Conservation (phyloP, 2,888 invertebrate species). For the Spilarctia lutea region DNA sequence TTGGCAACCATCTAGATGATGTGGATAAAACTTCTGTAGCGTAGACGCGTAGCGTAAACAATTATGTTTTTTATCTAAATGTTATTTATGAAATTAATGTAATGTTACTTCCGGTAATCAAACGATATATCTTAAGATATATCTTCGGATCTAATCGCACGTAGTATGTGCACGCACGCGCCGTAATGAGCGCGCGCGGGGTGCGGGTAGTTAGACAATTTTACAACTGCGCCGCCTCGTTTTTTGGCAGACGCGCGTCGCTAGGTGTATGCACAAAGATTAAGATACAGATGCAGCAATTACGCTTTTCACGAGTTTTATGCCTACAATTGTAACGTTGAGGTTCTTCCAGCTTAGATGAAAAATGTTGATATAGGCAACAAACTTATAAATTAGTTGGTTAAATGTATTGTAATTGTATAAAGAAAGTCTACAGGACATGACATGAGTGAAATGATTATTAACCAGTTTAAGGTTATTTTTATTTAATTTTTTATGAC, state of each 20-base stretch:
- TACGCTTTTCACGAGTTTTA: constrained; percentile 4
- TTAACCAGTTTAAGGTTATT: too few species aligned
- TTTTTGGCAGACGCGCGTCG: constrained; percentile 83
- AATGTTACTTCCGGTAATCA: constrained; percentile 1
- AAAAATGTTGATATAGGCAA: not conserved
- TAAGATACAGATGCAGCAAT: constrained; percentile 52
- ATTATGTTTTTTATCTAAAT: not conserved
- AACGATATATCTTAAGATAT: constrained; percentile 53
- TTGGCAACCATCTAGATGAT: too few species aligned
- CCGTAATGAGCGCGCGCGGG: constrained; percentile 83
- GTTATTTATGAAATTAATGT: not conserved
- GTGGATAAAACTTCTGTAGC: too few species aligned
- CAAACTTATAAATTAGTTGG: not conserved
- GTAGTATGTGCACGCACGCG: constrained; percentile 74
- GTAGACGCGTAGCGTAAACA: too few species aligned
- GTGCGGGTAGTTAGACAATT: constrained; percentile 86
- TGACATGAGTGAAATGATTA: too few species aligned
- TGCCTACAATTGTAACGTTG: constrained; percentile 31
- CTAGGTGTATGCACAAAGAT: constrained; percentile 80
- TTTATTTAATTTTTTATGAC: too few species aligned
- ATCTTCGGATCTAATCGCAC: constrained; percentile 49
- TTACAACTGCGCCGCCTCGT: constrained; percentile 85
- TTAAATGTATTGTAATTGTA: not conserved
- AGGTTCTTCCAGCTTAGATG: not conserved
- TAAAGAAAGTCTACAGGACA: not conserved